A percentile compares a stretch with the other conserved stretches of the same genome.
Evolutionary conservation across 1,140 invertebrate genomes (phyloP).

Genomic region (Metopolophium dirhodum): DNA sequence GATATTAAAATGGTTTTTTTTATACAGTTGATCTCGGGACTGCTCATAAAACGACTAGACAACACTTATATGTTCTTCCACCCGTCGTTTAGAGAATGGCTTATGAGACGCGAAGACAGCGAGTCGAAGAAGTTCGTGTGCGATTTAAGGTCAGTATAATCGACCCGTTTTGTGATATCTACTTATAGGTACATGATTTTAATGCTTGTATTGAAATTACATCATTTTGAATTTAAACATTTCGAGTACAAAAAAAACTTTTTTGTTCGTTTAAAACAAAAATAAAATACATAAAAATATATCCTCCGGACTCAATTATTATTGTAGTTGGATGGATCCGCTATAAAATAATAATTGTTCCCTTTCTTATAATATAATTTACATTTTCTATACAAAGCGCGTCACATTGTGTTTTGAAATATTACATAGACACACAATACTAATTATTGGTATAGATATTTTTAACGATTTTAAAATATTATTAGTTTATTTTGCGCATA

Average conservation of each 20-base stretch:
- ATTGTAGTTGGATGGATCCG: neutral
- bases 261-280: neutral
- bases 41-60: constrained; percentile 86
- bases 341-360: neutral
- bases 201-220: neutral
- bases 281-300: neutral
- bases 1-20: constrained; percentile 16
- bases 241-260: no score
- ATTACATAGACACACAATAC: no score
- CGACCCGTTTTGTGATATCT: neutral
- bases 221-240: neutral
- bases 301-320: neutral
- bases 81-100: constrained; percentile 95
- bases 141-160: constrained; percentile 71
- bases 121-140: constrained; percentile 91
- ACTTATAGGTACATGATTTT: neutral
- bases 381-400: neutral
- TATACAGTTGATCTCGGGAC: constrained; percentile 74
- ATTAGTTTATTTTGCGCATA: neutral
- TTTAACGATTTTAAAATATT: neutral
- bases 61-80: constrained; percentile 97
- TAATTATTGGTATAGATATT: no score
- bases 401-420: neutral
- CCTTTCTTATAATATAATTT: neutral
- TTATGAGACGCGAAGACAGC: constrained; percentile 87